Conservation (phyloP, 2,888 invertebrate species). For the Microplitis deprimator region DNA sequence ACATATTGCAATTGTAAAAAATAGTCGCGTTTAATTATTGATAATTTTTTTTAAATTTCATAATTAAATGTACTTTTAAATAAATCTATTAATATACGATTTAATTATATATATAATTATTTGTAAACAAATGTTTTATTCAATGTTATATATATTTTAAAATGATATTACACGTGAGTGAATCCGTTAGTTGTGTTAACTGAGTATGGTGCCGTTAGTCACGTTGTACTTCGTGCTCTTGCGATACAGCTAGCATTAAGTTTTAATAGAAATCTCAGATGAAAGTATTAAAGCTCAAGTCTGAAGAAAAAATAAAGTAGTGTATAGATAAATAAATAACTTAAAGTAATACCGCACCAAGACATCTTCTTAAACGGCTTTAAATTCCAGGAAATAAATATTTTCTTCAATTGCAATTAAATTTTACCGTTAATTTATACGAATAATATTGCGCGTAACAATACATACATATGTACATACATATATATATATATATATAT, state of each 20-base stretch:
- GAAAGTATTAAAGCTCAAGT: not conserved
- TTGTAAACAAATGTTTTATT: not conserved
- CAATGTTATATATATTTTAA: not conserved
- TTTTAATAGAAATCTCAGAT: slow-evolving; percentile 1
- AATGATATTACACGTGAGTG: not conserved
- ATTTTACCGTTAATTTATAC: not conserved
- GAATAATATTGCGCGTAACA: not conserved
- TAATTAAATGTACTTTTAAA: too few relatives aligned
- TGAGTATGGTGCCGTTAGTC: slow-evolving; percentile 26
- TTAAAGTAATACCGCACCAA: not conserved
- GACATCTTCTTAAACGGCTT: not conserved
- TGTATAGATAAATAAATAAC: not conserved
- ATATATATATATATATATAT: too few relatives aligned
- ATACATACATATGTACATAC: too few relatives aligned
- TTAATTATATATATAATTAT: not conserved
- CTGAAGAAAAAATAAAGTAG: not conserved
- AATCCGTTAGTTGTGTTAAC: slow-evolving; percentile 16
- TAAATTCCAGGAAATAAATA: not conserved
- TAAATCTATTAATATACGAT: too few relatives aligned
- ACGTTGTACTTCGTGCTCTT: slow-evolving; percentile 22
- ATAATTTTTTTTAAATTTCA: too few relatives aligned
- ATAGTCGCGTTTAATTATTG: not conserved
- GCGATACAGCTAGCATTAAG: slow-evolving; percentile 11
- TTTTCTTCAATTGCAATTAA: not conserved
- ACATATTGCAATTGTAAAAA: not conserved